Evolutionary conservation across 2,888 invertebrate genomes (phyloP).

Genomic region (Galerucella calmariensis): DNA sequence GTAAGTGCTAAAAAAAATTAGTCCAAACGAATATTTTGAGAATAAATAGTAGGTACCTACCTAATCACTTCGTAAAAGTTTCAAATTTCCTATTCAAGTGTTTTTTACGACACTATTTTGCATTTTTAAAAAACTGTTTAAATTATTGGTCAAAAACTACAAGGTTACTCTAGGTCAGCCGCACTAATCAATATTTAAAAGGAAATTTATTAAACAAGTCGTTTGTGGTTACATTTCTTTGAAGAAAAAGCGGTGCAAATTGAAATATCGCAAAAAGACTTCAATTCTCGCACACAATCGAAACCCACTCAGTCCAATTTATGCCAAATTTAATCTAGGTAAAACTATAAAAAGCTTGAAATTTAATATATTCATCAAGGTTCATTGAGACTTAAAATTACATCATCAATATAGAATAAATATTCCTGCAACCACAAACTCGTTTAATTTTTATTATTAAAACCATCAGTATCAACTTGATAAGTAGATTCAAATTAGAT

Average conservation of each 20-base stretch:
- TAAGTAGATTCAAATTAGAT: slow-evolving; percentile 26
- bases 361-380: slow-evolving; percentile 37
- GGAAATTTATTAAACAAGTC: background rate
- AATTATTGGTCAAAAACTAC: no score
- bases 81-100: no score
- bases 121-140: no score
- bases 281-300: slow-evolving; percentile 33
- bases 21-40: no score
- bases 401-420: slow-evolving; percentile 40
- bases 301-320: slow-evolving; percentile 24
- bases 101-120: no score
- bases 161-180: no score
- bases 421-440: slow-evolving; percentile 28
- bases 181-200: background rate
- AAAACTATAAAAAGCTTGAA: slow-evolving; percentile 2
- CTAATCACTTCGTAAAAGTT: no score
- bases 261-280: slow-evolving; percentile 28
- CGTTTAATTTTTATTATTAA: slow-evolving; percentile 31
- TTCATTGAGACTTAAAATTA: slow-evolving; percentile 45
- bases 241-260: background rate
- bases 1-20: no score
- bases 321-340: background rate
- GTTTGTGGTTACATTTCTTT: background rate
- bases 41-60: no score
- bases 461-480: slow-evolving; percentile 8